A percentile compares a stretch with the other conserved stretches of the same genome.
Conservation (phyloP, 2,113 vertebrate genomes). For the Rattus norvegicus region DNA sequence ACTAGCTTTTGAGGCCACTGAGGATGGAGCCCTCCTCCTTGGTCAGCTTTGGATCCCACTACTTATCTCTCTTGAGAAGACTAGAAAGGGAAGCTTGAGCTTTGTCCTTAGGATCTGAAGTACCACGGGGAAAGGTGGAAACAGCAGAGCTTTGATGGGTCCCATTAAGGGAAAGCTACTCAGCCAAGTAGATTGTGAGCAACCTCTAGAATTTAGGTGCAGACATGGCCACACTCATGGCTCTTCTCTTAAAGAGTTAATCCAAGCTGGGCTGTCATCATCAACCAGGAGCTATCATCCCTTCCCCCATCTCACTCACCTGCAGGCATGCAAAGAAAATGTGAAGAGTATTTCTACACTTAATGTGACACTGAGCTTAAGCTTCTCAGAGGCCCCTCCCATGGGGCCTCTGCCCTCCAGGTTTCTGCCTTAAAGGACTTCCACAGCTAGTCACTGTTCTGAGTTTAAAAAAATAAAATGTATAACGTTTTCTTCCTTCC, state of each 20-base stretch:
- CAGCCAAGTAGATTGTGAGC: neutral
- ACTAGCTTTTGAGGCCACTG: neutral
- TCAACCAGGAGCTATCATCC: neutral
- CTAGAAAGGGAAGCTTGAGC: neutral
- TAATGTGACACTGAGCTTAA: neutral
- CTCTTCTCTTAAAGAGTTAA: neutral
- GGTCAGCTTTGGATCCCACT: neutral
- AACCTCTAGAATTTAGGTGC: neutral
- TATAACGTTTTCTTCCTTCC: neutral
- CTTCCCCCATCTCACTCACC: neutral
- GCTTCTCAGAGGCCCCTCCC: neutral
- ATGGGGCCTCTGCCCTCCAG: neutral
- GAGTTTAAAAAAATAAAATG: neutral
- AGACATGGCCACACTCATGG: neutral
- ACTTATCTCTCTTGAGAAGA: no score
- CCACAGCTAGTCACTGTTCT: neutral
- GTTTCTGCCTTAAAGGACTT: neutral
- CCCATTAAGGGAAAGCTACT: neutral
- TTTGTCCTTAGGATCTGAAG: neutral
- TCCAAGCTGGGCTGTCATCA: neutral
- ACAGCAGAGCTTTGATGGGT: neutral
- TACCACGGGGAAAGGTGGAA: neutral
- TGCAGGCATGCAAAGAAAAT: neutral
- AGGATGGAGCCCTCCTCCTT: neutral
- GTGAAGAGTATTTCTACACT: neutral